Conservation (phyloP, 2,113 vertebrate species). For the Cavia porcellus region DNA sequence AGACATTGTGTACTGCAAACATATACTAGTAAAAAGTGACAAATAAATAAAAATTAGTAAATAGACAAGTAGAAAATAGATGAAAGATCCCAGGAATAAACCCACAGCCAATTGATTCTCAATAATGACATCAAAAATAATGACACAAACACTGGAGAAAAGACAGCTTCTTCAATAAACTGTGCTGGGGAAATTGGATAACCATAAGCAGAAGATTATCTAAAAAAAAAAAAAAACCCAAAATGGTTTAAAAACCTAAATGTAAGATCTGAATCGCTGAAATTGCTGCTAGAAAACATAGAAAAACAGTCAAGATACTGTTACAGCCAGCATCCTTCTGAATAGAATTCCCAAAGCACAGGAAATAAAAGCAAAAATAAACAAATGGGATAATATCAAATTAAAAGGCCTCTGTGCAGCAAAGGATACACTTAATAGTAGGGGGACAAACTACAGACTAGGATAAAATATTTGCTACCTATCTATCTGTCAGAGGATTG, state of each 20-base stretch:
- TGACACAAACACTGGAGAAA: background rate
- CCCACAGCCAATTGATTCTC: background rate
- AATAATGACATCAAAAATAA: background rate
- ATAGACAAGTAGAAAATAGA: background rate
- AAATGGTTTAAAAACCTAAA: background rate
- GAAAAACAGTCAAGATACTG: background rate
- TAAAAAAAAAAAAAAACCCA: background rate
- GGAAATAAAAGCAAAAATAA: background rate
- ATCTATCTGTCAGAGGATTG: background rate
- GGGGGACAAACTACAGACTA: background rate
- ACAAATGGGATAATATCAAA: background rate
- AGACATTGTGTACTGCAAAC: background rate
- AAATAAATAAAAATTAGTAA: background rate
- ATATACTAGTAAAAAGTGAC: background rate
- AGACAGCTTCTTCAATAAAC: background rate
- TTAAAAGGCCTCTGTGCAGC: background rate
- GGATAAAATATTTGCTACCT: background rate
- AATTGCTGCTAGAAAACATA: background rate
- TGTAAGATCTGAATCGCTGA: background rate
- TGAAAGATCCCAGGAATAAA: background rate
- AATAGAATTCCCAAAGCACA: background rate
- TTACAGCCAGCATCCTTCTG: background rate
- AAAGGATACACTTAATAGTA: background rate
- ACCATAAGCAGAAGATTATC: background rate
- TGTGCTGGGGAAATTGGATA: background rate